Conservation (phyloP, 2,113 vertebrate genomes). For the Rynchops niger region DNA sequence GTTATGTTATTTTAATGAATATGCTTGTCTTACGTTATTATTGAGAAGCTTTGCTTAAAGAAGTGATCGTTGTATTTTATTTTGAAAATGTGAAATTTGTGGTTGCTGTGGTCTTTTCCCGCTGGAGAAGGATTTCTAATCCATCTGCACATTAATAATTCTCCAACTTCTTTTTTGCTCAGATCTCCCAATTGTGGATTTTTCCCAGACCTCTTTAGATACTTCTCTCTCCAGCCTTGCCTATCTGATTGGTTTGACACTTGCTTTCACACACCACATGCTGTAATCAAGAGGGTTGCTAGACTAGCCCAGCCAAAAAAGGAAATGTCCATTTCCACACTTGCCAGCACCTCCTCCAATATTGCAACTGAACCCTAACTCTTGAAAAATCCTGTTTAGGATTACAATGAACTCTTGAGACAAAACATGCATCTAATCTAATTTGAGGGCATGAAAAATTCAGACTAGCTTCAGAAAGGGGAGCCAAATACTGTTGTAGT, state of each 20-base stretch:
- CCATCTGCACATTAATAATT: constrained; percentile 1
- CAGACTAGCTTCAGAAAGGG: neutral
- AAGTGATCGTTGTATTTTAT: neutral
- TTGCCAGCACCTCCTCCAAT: neutral
- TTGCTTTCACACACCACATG: neutral
- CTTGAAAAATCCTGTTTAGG: neutral
- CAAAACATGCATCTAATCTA: neutral
- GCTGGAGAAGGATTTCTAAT: neutral
- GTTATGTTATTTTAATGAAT: constrained; percentile 23
- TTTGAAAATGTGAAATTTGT: neutral
- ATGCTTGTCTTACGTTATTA: neutral
- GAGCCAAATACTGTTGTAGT: neutral
- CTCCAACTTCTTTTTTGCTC: neutral
- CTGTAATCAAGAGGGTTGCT: neutral
- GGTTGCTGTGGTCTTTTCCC: constrained; percentile 1
- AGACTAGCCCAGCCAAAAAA: neutral
- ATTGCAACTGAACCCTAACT: neutral
- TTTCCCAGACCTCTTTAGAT: constrained; percentile 1
- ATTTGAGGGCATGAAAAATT: neutral
- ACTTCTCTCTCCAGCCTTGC: neutral
- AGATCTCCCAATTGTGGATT: neutral
- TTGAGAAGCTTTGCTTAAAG: neutral
- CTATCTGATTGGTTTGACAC: neutral
- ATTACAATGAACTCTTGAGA: neutral
- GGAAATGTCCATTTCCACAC: neutral